Evolutionary conservation across 2,888 invertebrate species (phyloP), one percentile per base, ranked within the genome.

Genomic region (Lamellibrachia satsuma): DNA sequence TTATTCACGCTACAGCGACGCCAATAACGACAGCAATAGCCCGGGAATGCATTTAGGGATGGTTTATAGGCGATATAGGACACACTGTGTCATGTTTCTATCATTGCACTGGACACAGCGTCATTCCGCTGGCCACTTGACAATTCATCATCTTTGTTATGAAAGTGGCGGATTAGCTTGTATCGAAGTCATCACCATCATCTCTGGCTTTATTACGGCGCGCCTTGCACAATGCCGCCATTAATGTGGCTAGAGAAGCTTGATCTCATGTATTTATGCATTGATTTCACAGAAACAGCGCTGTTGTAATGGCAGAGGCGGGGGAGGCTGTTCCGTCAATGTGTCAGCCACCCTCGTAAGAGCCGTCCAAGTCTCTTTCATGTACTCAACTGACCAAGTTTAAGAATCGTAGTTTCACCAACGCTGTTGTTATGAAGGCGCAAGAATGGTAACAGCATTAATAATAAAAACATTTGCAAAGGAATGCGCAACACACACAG

Each of bases 201-300:
- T 75, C 75, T 75, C 15, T 22, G 0, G 75, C 75, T 75, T 75
- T 75, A 75, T 75, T 75, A 75, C 75, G 75, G 15, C 75, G 75
- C n/a, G 75, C 22, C 75, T 75, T n/a, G 75, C 75, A 75, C 75
- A 75, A 75, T 75, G 75, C 75, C 75, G 75, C 75, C 75, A 75
- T 75, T 75, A 75, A n/a, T 15, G 75, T 15, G n/a, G 75, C 75
- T 75, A n/a, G 15, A 75, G 75, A 75, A 15, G 75, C 75, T n/a
- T 75, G 22, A 22, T 22, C 75, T 75, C 75, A 75, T 75, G 75
- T 75, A 75, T 75, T 75, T 75, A 75, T 75, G 75, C 75, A 75
- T 75, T 75, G 75, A 75, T 75, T 75, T 75, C 22, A 75, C 75
- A 4, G 75, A 75, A 75, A n/a, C 15, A 22, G 75, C 75, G 75